Percentiles rank a stretch among this genome's conserved stretches.
Evolutionary conservation across 2,113 vertebrate species (phyloP).

Genomic region (Podiceps cristatus): DNA sequence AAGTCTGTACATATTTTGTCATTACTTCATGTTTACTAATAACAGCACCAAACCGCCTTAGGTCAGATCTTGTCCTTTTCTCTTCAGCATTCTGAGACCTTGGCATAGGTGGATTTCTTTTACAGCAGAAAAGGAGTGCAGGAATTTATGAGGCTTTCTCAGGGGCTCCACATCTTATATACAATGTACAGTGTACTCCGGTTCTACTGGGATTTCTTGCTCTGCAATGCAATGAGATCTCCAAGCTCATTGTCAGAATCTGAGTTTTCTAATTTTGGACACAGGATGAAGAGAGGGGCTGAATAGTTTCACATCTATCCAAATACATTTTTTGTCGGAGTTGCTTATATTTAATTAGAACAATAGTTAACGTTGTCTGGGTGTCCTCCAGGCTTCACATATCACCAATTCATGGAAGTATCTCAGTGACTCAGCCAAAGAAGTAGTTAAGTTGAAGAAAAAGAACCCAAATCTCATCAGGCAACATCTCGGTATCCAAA

Average conservation of each 20-base stretch:
- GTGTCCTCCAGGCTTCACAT: not conserved
- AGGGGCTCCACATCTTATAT: not conserved
- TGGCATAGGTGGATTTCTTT: not conserved
- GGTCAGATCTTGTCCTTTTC: not conserved
- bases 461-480: not conserved
- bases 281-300: not conserved
- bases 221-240: not conserved
- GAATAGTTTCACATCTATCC: not conserved
- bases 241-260: not conserved
- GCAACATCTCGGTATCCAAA: not conserved
- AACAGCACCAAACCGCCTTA: not conserved
- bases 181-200: not conserved
- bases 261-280: not conserved
- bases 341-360: not conserved
- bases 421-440: slow-evolving; percentile 11
- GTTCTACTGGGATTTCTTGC: not conserved
- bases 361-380: not conserved
- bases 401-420: not conserved
- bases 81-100: not conserved
- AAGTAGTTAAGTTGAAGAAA: not conserved
- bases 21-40: not conserved
- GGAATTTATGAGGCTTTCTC: not conserved
- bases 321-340: not conserved
- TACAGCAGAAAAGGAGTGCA: not conserved
- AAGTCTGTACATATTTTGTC: slow-evolving; percentile 6